Evolutionary conservation across 2,888 invertebrate species (phyloP).

Genomic region (Biston betularia): DNA sequence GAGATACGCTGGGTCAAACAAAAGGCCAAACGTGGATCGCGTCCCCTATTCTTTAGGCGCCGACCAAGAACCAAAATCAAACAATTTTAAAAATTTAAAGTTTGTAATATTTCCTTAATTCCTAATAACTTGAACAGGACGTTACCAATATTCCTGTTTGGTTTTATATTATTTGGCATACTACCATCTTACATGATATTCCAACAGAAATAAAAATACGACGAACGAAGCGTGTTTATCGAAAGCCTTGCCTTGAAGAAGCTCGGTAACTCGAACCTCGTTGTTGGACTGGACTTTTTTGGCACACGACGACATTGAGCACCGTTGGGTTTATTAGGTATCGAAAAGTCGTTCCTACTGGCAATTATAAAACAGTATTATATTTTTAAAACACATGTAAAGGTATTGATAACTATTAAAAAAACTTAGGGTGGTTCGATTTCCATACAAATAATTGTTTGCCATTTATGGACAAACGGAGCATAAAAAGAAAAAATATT

Average conservation of each 20-base stretch:
- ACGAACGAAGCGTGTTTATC: slow-evolving; percentile 65
- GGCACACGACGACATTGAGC: slow-evolving; percentile 69
- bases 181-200: slow-evolving; percentile 49
- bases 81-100: slow-evolving; percentile 6
- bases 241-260: slow-evolving; percentile 65
- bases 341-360: slow-evolving; percentile 49
- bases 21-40: no score
- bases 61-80: no score
- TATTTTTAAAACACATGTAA: slow-evolving; percentile 16
- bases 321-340: slow-evolving; percentile 63
- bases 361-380: slow-evolving; percentile 47
- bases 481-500: no score
- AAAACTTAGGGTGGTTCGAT: no score
- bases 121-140: slow-evolving; percentile 14
- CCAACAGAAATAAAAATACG: slow-evolving; percentile 57
- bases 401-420: background rate
- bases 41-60: no score
- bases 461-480: no score
- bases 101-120: slow-evolving; percentile 17
- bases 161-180: slow-evolving; percentile 51
- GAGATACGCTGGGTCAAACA: no score
- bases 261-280: slow-evolving; percentile 55
- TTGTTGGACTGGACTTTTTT: slow-evolving; percentile 63
- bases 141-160: slow-evolving; percentile 46
- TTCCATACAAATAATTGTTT: no score